Conservation (phyloP, 2,797 vertebrate genomes). For the Gobio occitaniae region DNA sequence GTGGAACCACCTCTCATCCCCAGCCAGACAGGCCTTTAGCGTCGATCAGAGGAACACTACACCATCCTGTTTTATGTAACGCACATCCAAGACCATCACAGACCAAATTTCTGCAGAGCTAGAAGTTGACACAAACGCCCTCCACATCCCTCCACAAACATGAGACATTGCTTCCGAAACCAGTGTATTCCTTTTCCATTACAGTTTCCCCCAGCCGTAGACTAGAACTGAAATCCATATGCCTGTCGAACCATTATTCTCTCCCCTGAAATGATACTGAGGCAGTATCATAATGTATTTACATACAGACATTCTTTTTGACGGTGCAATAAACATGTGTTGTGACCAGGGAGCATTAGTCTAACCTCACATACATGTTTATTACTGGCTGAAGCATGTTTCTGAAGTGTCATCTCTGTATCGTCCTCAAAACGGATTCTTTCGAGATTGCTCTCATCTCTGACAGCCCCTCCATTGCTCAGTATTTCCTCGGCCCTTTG, state of each 20-base stretch:
- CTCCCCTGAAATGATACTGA: conserved; percentile 98
- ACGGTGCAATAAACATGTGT: conserved; percentile 99
- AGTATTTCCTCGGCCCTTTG: conserved; percentile 68
- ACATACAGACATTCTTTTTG: conserved; percentile 99
- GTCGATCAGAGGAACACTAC: conserved; percentile 65
- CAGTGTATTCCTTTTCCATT: conserved; percentile 92
- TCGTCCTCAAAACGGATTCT: conserved; percentile 86
- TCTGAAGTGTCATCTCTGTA: conserved; percentile 99
- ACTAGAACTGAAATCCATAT: conserved; percentile 99
- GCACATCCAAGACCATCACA: conserved; percentile 67
- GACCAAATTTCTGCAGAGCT: conserved; percentile 57
- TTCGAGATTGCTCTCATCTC: conserved; percentile 83
- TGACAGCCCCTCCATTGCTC: conserved; percentile 76
- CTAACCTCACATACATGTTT: conserved; percentile 99
- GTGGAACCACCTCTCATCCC: conserved; percentile 51
- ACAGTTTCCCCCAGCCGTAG: conserved; percentile 93
- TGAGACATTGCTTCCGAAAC: conserved; percentile 89
- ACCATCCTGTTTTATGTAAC: conserved; percentile 75
- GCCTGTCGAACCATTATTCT: conserved; percentile 99
- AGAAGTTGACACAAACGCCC: conserved; percentile 82
- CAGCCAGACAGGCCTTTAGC: conserved; percentile 66
- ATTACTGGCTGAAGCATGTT: conserved; percentile 99
- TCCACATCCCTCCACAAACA: conserved; percentile 90
- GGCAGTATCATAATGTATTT: conserved; percentile 98
- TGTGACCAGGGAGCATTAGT: conserved; percentile 92